Percentiles rank a stretch among this genome's conserved stretches.
phyloP scores from a whole-genome alignment of 2,888 invertebrate species.

The Heteromurus nitidus region DNA sequence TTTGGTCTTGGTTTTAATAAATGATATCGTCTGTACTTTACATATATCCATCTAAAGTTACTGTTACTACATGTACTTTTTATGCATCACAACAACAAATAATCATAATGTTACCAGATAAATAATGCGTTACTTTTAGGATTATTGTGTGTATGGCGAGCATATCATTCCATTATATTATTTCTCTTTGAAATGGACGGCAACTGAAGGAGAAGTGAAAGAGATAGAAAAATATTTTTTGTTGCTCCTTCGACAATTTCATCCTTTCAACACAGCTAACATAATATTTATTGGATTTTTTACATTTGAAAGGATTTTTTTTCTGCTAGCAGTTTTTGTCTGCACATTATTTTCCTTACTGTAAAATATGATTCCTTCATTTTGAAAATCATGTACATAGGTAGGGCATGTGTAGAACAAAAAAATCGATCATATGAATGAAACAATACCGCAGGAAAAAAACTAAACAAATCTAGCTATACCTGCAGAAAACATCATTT shows the following conservation, averaged over 20 bases:
- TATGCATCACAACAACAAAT: constrained; percentile 3
- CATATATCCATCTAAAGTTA: not conserved
- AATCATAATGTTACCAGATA: constrained; percentile 6
- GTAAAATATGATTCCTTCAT: too few species aligned
- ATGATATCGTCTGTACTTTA: not conserved
- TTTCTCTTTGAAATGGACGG: not conserved
- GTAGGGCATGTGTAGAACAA: too few species aligned
- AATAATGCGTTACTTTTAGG: not conserved
- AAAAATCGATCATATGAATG: too few species aligned
- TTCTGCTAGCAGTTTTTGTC: too few species aligned
- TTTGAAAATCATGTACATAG: too few species aligned
- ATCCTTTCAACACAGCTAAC: not conserved
- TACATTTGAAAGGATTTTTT: too few species aligned
- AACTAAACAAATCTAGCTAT: too few species aligned
- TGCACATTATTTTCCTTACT: too few species aligned
- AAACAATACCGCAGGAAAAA: too few species aligned
- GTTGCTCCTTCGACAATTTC: not conserved
- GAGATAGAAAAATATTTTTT: not conserved
- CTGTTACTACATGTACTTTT: not conserved
- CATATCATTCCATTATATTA: not conserved
- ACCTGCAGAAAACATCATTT: too few species aligned
- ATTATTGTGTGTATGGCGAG: not conserved
- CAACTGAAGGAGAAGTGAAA: not conserved
- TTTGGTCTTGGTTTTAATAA: not conserved
- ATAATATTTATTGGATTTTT: too few species aligned